Evolutionary conservation across 2,797 vertebrate genomes (phyloP).

Genomic region (Apodemus agrarius): DNA sequence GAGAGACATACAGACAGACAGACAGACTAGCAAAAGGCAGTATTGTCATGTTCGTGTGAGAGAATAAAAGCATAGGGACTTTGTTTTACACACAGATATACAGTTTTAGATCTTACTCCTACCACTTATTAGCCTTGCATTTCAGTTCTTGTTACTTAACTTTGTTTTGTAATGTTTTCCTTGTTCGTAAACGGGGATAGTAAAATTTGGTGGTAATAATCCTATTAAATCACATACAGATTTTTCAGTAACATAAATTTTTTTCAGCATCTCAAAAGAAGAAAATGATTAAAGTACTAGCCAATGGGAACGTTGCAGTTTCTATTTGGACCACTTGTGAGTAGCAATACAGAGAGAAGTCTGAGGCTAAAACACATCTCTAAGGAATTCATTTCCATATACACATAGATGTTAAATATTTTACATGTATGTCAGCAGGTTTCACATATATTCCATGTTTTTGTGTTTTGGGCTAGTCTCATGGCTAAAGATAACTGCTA

Average conservation of each 20-base stretch:
- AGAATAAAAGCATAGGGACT: not conserved
- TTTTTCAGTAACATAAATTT: conserved; percentile 2
- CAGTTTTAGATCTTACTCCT: not conserved
- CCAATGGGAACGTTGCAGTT: not conserved
- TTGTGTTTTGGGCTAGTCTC: not conserved
- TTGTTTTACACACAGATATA: not conserved
- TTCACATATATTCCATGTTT: not conserved
- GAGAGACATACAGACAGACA: too few relatives aligned
- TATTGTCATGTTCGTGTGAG: not conserved
- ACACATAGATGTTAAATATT: not conserved
- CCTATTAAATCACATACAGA: not conserved
- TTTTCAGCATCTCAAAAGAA: conserved; percentile 1
- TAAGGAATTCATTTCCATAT: not conserved
- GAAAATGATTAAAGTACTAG: not conserved
- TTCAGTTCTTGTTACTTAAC: not conserved
- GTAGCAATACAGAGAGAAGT: not conserved
- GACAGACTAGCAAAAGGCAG: not conserved
- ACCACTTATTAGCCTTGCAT: not conserved
- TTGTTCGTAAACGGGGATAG: not conserved
- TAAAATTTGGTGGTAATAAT: not conserved
- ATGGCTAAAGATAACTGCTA: not conserved
- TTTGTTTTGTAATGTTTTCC: not conserved
- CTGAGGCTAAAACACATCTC: not conserved
- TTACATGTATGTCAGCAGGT: not conserved
- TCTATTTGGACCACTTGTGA: not conserved